These are phyloP conservation scores for Silurus asotus DNA, from an alignment of 2,113 vertebrate species.

Conservation along the genomic window DNA sequence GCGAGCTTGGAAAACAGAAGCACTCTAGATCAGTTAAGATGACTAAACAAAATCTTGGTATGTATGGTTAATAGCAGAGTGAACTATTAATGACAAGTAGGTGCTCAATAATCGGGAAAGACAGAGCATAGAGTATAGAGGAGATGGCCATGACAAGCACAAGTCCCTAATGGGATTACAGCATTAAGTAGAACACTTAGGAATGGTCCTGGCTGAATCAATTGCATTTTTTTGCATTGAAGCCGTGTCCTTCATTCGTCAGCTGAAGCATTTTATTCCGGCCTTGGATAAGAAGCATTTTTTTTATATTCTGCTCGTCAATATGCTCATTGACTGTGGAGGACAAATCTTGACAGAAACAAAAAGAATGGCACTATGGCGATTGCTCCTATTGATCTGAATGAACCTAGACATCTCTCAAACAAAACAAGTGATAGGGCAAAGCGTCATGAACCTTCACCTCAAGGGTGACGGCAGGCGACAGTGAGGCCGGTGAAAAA, in stretches of 20 bases:
- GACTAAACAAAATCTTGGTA: not conserved
- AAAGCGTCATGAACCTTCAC: slow-evolving; percentile 16
- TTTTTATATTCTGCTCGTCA: slow-evolving; percentile 34
- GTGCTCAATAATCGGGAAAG: not conserved
- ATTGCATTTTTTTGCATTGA: not conserved
- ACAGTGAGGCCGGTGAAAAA: slow-evolving; percentile 9
- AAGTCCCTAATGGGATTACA: slow-evolving; percentile 9
- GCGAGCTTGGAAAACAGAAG: not conserved
- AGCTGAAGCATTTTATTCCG: not conserved
- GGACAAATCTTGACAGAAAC: slow-evolving; percentile 1
- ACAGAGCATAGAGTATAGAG: no score
- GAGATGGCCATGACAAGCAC: not conserved
- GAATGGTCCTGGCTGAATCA: not conserved
- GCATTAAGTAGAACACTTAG: not conserved
- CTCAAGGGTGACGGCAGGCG: not conserved
- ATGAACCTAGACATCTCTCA: slow-evolving; percentile 16
- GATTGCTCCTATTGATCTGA: not conserved
- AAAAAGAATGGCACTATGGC: not conserved
- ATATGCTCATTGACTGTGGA: not conserved
- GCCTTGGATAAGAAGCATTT: slow-evolving; percentile 4
- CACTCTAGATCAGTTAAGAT: not conserved
- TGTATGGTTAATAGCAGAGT: not conserved
- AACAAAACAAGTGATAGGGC: not conserved
- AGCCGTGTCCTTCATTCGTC: not conserved
- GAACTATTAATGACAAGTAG: not conserved